Evolutionary conservation across 2,888 invertebrate species (phyloP).

Genomic region (Drosophila cognata): DNA sequence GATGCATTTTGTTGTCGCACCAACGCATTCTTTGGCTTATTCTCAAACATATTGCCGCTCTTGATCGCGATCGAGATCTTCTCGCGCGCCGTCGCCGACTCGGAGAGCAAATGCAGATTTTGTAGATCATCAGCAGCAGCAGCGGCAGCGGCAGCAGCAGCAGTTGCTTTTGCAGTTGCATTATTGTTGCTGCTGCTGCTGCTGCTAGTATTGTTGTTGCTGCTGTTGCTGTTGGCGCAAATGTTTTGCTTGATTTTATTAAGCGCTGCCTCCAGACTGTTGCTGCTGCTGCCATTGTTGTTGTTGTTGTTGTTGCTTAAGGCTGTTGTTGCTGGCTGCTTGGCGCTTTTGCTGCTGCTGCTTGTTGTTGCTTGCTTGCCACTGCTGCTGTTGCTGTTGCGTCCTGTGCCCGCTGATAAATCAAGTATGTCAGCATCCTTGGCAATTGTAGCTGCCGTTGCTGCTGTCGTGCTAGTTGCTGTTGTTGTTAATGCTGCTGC

Average conservation of each 20-base stretch:
- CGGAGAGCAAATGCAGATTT: slow-evolving; percentile 87
- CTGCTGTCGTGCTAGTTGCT: slow-evolving; percentile 22
- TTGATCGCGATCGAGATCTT: slow-evolving; percentile 81
- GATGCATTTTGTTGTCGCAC: slow-evolving; percentile 86
- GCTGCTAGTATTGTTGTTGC: slow-evolving; percentile 8
- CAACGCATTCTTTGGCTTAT: slow-evolving; percentile 80
- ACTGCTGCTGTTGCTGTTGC: slow-evolving; percentile 33
- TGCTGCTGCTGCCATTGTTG: slow-evolving; percentile 57
- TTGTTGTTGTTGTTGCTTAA: slow-evolving; percentile 82
- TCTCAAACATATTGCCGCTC: slow-evolving; percentile 53
- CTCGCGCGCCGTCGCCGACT: slow-evolving; percentile 84
- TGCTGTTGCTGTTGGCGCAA: slow-evolving; percentile 57
- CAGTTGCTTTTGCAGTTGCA: slow-evolving; percentile 11
- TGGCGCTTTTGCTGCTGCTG: slow-evolving; percentile 54
- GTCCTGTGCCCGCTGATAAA: slow-evolving; percentile 83
- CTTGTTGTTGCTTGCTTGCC: slow-evolving; percentile 42
- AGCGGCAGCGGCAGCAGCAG: slow-evolving; percentile 9
- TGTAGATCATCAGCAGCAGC: slow-evolving; percentile 82
- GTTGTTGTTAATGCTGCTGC: slow-evolving; percentile 2
- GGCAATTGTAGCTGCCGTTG: slow-evolving; percentile 40
- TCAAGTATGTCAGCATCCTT: slow-evolving; percentile 86
- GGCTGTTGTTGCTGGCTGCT: slow-evolving; percentile 60
- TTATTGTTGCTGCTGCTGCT: slow-evolving; percentile 14
- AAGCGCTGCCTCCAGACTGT: slow-evolving; percentile 82
- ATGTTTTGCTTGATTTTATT: slow-evolving; percentile 84